phyloP scores from a whole-genome alignment of 2,797 vertebrate genomes.

The Siniperca scherzeri region DNA sequence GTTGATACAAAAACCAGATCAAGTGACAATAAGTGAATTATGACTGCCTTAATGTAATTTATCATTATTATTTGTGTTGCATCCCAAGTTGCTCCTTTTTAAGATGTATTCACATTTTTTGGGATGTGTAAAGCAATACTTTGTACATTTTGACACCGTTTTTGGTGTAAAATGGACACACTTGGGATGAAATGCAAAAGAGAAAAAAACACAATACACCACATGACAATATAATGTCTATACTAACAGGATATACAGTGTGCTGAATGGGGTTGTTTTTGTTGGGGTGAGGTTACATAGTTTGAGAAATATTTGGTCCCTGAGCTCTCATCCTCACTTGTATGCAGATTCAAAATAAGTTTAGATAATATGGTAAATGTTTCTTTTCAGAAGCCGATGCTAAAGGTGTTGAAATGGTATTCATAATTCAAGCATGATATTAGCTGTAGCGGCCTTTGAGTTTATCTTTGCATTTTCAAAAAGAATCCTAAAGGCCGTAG shows the following conservation, averaged over 20 bases:
- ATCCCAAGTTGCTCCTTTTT: slow-evolving; percentile 31
- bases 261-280: background rate
- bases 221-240: slow-evolving; percentile 9
- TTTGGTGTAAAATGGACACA: slow-evolving; percentile 10
- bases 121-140: background rate
- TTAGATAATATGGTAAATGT: background rate
- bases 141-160: background rate
- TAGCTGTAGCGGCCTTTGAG: no score
- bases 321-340: slow-evolving; percentile 63
- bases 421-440: background rate
- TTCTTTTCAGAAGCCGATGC: background rate
- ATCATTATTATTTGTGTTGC: slow-evolving; percentile 20
- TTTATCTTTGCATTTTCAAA: background rate
- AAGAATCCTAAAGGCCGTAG: background rate
- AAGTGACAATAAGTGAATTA: slow-evolving; percentile 17
- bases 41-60: slow-evolving; percentile 19
- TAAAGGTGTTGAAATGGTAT: background rate
- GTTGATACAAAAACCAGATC: slow-evolving; percentile 35
- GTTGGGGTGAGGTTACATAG: slow-evolving; percentile 2
- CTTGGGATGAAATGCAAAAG: slow-evolving; percentile 37
- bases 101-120: background rate
- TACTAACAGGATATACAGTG: slow-evolving; percentile 18
- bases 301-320: slow-evolving; percentile 24
- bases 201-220: background rate
- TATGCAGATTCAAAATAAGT: slow-evolving; percentile 7